Evolutionary conservation across 2,113 vertebrate genomes (phyloP), one percentile per base, ranked within the genome.

Genomic region (Erpornis zantholeuca): DNA sequence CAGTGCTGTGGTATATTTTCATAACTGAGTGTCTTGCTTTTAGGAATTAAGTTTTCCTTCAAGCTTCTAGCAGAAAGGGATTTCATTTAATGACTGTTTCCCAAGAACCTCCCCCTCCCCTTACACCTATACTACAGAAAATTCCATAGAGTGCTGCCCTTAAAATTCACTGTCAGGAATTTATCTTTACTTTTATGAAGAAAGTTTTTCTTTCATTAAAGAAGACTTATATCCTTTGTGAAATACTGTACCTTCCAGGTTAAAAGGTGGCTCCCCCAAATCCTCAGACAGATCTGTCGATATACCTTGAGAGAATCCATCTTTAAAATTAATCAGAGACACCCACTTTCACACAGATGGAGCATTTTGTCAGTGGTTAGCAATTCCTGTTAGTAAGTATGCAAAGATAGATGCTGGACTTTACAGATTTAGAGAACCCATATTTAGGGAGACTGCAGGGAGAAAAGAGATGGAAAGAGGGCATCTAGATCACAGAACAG

Each of bases 321-420:
- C 98, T 98, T 98, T 98, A 98, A 97, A 97, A 97, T 98, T 98
- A 98, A 98, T 98, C 97, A 98, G 96, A 98, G 96, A 98, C 97
- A 98, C 97, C 97, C 97, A 98, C 97, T 96, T 97, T 98, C 97
- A 98, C 98, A 97, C 96, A 96, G 97, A 92, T 97, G 97, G 97
- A 98, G 78, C 83, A 96, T 97, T 76, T 73, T 87, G 97, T 97
- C 97, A 98, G 97, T 94, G 96, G 96, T 98, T 97, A 98, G 98
- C 95, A 98, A 97, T 98, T 97, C 97, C 98, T 97, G 97, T 98
- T 98, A 98, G 98, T 98, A 97, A 96, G 92, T 97, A 88, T 88
- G 96, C 97, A 97, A 92, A 97, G 96, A 97, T 86, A 94, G 85
- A 82, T 95, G 94, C 97, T 95, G 80, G 92, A 84, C 97, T 97